Base-by-base conservation (phyloP, 1,140 invertebrate species). In the Acromyrmex charruanus region DNA sequence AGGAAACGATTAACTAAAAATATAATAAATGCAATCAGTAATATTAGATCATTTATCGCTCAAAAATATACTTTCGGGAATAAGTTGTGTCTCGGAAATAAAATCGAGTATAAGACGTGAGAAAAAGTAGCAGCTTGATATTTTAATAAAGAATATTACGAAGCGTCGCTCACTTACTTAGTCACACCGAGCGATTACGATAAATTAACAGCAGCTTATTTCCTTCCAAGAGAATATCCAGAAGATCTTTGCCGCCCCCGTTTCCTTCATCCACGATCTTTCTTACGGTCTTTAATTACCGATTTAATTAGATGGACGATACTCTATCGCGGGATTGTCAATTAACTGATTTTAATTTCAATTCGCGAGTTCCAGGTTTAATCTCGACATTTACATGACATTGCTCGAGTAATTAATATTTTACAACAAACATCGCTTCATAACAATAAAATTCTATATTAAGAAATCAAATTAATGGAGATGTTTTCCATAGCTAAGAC, bases 101-200 rank as follows among this genome's bases (percentile, higher is more conserved):
- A 80, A 61, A 77, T 85, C 39, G 58, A 51, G 66, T 55, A 35
- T 35, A 35, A 61, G 59, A 28, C 59, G 53, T 25, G 77, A 14
- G 51, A 71, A 68, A 49, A 55, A 80, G 44, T 51, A 63, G 51
- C 80, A 77, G 89, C 85, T 87, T 87, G 92, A 93, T 92, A 92
- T 93, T 93, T 93, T 93, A 93, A 93, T 93, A 93, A 93, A 93
- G 93, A 93, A 93, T 92, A 93, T 93, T 93, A 86, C 88, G 75
- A 77, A 63, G 63, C 87, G 77, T 86, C 58, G 71, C 89, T 87
- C 93, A 93, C 92, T 93, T 91, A 92, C 92, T 93, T 93, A 93
- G 92, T 92, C 91, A 92, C 92, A 89, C 88, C 82, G 86, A 93
- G 59, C 88, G 92, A 93, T 93, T 93, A 92, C 92, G 92, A 90